Base-by-base conservation (phyloP, 1,140 invertebrate species). In the Eulimnadia texana region DNA sequence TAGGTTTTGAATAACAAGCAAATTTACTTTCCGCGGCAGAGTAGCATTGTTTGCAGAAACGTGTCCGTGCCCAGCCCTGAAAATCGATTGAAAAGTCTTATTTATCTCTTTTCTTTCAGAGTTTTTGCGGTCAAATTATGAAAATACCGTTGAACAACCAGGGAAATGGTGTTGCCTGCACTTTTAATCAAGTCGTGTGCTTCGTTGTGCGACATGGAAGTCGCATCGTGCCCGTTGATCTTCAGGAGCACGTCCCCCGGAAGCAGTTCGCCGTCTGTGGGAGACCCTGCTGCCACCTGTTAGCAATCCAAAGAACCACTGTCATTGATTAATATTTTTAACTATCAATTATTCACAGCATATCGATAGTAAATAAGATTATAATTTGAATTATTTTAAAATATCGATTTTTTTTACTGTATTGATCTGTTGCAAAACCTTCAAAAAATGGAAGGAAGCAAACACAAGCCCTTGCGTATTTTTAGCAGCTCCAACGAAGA, bases 241-340 rank as follows among this genome's bases (percentile, higher is more conserved):
- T 88, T 88, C 62, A 84, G 80, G 67, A 96, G 87, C 68, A 93
- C 82, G 75, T 96, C 93, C 67, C 92, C 92, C 63, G 86, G 80
- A 60, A 86, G 79, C 51, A 95, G 80, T 65, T 85, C 82, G 42
- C 84, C 84, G 67, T 91, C 86, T 53, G 90, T 83, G 33, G 90
- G 79, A 58, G 74, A 77, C n/a, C 79, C 78, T 24, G 75, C 70
- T 62, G 76, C 74, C 9, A 79, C 82, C 84, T 86, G 75, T 0
- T 72, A 3, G 22, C 3, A 24, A 29, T 10, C 23, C 25, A n/a
- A 51, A 13, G n/a, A 16, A 53, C 28, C 28, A 54, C 16, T 50
- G 58, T 50, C 24, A 28, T 16, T 13, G n/a, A 28, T 50, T 29
- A 50, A 61, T 52, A 23, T 29, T 22, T 16, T 50, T 53, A 42